phyloP scores from a whole-genome alignment of 2,797 vertebrate species.

The Chaetodon trifasciatus region DNA sequence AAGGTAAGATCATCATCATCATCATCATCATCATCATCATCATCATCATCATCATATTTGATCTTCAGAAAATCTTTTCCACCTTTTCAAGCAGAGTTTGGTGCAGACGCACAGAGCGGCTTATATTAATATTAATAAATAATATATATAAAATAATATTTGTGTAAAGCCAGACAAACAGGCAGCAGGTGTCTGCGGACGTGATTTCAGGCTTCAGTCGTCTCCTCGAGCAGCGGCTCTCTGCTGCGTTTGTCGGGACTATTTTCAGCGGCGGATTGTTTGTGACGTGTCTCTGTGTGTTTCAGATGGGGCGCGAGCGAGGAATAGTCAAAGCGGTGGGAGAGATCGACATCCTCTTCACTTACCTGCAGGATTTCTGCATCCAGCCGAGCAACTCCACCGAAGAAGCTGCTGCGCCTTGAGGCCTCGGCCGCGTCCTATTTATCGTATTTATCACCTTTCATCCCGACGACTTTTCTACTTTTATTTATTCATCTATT shows the following conservation, averaged over 20 bases:
- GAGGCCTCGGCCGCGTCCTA: not conserved
- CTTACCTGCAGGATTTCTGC: constrained; percentile 75
- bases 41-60: too few species aligned
- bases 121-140: too few species aligned
- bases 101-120: too few species aligned
- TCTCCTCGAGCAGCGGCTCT: too few species aligned
- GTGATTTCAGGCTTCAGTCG: too few species aligned
- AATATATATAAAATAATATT: too few species aligned
- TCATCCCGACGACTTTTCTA: constrained; percentile 54
- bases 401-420: accelerated
- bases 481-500: constrained; percentile 70
- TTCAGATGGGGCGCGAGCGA: constrained; percentile 59
- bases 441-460: constrained; percentile 52
- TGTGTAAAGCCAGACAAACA: too few species aligned
- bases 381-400: constrained; percentile 1
- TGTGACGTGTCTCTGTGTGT: constrained; percentile 8
- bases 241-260: too few species aligned
- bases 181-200: too few species aligned
- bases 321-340: constrained; percentile 70
- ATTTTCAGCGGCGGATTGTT: not conserved
- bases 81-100: not conserved
- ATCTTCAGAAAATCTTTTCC: too few species aligned
- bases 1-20: not conserved
- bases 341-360: constrained; percentile 78
- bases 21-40: too few species aligned